Evolutionary conservation across 2,888 invertebrate genomes (phyloP), one percentile per base, ranked within the genome.

Genomic region (Apotomis betuletana): DNA sequence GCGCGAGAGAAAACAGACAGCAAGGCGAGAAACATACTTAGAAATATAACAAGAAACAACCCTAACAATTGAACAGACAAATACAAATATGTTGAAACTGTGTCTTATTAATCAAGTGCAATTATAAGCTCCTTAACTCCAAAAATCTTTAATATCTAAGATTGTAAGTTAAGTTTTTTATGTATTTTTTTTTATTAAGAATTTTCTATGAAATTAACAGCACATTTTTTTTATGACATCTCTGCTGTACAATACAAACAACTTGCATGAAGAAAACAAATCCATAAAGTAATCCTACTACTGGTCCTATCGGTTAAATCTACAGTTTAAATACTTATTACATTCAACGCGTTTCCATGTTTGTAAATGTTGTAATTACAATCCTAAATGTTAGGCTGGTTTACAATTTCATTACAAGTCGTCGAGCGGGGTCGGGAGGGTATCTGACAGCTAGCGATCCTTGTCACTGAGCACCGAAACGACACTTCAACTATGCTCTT

Each of bases 381-480:
- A 57, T 67, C 61, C 57, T 62, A 62, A 67, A 67, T 74, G 70
- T 75, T 70, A 73, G 57, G 75, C 62, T 71, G 74, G 69, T 69
- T 73, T 74, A 83, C 83, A 85, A 81, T 83, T 84, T 85, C 84
- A 86, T 86, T 85, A 83, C 79, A 74, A 83, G 77, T 78, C 75
- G 79, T 80, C 77, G 77, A 77, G 74, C 74, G 51, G 75, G 83
- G 85, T 84, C 82, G 78, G 38, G 65, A 77, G 86, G 88, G 83
- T 86, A 88, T 87, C 86, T 69, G 83, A 79, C 80, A 80, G 80
- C 80, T 77, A 74, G 75, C 75, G 85, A 87, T 87, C 77, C 83
- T 87, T 87, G 87, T 87, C 87, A 81, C 76, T 49, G 77, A 82
- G 83, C 80, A 82, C 82, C 85, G 85, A 85, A 84, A 80, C 79